Conservation (phyloP, 2,888 invertebrate genomes). For the Emmelina monodactyla region DNA sequence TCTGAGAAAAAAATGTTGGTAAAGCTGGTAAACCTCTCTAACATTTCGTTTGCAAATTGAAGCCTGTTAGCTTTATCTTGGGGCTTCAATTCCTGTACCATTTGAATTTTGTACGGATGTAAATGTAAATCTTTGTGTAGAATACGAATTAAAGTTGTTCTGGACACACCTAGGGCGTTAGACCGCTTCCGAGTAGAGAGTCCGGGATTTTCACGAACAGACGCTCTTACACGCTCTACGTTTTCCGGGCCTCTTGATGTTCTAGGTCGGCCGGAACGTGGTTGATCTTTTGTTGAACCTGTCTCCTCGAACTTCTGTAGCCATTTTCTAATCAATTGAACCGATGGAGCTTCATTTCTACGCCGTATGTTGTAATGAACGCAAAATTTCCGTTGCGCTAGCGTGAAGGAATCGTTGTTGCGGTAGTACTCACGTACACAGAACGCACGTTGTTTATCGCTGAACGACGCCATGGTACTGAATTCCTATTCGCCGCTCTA, state of each 20-base stretch:
- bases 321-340: constrained; percentile 11
- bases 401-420: not conserved
- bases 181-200: constrained; percentile 6
- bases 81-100: constrained; percentile 9
- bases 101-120: constrained; percentile 9
- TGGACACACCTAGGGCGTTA: constrained; percentile 6
- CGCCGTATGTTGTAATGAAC: constrained; percentile 2
- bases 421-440: not conserved
- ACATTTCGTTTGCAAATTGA: constrained; percentile 8
- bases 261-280: constrained; percentile 15
- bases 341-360: constrained; percentile 2
- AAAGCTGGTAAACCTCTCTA: too few species aligned
- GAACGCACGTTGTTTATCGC: constrained; percentile 5
- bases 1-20: too few species aligned
- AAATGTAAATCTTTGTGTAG: constrained; percentile 7
- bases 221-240: constrained; percentile 6
- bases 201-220: constrained; percentile 6
- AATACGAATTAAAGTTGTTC: constrained; percentile 7
- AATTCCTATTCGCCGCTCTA: constrained; percentile 1
- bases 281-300: constrained; percentile 14
- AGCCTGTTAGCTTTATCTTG: constrained; percentile 9
- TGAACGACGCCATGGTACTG: constrained; percentile 7
- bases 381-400: constrained; percentile 5
- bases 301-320: constrained; percentile 16
- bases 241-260: constrained; percentile 11